These are phyloP conservation scores for Notamacropus eugenii DNA, from an alignment of 2,797 vertebrate genomes.

Conservation along the genomic window DNA sequence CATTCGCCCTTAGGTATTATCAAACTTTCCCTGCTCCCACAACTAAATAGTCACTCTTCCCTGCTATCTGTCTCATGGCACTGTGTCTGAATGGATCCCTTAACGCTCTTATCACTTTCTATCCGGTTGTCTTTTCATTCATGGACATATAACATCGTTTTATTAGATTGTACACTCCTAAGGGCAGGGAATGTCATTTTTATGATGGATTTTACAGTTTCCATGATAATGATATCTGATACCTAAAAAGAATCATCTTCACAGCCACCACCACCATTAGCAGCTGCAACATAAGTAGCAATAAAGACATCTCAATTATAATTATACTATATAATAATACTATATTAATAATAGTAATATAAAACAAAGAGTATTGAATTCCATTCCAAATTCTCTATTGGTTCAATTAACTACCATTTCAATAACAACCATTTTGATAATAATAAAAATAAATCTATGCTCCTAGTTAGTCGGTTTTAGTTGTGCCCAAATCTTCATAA, in stretches of 20 bases:
- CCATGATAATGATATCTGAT: neutral
- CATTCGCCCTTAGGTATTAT: neutral
- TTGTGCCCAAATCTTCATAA: neutral
- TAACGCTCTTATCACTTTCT: neutral
- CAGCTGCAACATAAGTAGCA: no score
- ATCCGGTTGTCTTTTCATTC: neutral
- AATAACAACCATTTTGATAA: neutral
- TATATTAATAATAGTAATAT: no score
- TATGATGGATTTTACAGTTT: neutral
- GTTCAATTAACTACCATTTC: neutral
- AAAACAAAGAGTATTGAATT: neutral
- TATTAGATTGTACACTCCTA: neutral
- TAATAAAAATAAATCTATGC: neutral
- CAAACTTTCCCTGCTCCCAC: neutral
- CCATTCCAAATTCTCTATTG: neutral
- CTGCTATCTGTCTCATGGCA: neutral
- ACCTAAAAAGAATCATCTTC: neutral
- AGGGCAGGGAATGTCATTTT: neutral
- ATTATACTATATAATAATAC: no score
- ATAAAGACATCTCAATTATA: neutral
- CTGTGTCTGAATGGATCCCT: neutral
- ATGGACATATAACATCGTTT: neutral
- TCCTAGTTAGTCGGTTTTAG: neutral
- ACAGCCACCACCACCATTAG: neutral
- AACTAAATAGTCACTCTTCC: neutral